Evolutionary conservation across 2,888 invertebrate genomes (phyloP).

Genomic region (Aelia acuminata): DNA sequence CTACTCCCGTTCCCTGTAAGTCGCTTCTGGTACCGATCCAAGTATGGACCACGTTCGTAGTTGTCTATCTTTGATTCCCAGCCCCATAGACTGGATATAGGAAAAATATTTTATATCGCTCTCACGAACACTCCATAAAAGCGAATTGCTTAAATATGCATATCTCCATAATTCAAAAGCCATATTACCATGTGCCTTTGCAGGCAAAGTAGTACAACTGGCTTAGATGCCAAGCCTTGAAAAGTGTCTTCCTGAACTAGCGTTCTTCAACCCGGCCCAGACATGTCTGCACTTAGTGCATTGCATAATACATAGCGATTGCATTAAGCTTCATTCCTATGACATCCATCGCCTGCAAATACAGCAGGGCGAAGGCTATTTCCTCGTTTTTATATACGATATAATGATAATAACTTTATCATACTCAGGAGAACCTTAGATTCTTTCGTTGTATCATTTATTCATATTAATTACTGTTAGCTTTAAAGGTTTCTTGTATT

Average conservation of each 20-base stretch:
- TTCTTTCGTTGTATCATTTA: neutral
- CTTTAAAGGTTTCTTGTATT: neutral
- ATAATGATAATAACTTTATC: neutral
- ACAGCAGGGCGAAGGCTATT: neutral
- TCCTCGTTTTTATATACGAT: neutral
- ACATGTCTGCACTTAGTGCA: neutral
- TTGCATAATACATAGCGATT: neutral
- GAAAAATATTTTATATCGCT: neutral
- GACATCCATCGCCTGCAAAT: neutral
- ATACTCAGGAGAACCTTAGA: neutral
- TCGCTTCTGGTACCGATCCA: no score
- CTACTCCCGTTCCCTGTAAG: no score
- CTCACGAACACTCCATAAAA: neutral
- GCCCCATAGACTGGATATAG: no score
- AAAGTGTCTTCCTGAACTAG: neutral
- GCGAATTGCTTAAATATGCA: neutral
- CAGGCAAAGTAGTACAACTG: neutral
- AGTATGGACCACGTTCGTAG: no score
- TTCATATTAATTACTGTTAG: neutral
- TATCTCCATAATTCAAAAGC: neutral
- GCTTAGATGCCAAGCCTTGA: neutral
- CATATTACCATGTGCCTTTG: neutral
- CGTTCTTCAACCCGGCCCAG: neutral
- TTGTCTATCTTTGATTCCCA: no score
- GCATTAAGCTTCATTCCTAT: neutral